Evolutionary conservation across 2,888 invertebrate genomes (phyloP).

Genomic region (Ochropacha duplaris): DNA sequence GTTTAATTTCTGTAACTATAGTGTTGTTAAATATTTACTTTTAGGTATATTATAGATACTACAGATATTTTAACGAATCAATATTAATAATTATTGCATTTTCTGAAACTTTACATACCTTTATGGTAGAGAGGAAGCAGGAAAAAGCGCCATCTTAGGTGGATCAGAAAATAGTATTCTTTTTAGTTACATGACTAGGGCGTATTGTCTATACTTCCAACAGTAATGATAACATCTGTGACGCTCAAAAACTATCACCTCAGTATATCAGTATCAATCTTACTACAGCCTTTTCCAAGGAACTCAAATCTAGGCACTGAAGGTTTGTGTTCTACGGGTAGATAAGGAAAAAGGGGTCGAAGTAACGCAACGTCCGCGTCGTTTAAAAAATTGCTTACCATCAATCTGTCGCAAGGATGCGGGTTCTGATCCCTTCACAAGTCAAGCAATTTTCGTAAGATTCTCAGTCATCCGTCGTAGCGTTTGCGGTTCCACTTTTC

Average conservation of each 20-base stretch:
- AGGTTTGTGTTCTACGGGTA: conserved; percentile 30
- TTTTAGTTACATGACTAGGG: no score
- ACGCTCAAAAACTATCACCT: conserved; percentile 5
- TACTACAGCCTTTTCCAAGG: conserved; percentile 28
- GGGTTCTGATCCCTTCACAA: conserved; percentile 48
- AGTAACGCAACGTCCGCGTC: conserved; percentile 21
- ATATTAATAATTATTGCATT: no score
- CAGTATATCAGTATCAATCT: conserved; percentile 33
- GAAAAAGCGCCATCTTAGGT: no score
- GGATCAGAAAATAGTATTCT: no score
- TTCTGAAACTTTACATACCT: no score
- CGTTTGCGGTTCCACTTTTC: conserved; percentile 41
- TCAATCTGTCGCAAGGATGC: conserved; percentile 52
- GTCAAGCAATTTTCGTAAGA: conserved; percentile 52
- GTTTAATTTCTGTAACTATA: no score
- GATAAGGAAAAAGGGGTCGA: conserved; percentile 40
- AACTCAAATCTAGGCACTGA: conserved; percentile 29
- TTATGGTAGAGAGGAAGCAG: no score
- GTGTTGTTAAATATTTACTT: no score
- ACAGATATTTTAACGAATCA: no score
- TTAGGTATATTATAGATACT: no score
- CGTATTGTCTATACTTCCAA: no score
- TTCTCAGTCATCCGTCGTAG: conserved; percentile 44
- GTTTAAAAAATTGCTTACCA: conserved; percentile 51
- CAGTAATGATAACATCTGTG: no score